Conservation (phyloP, 53 echinoderm and acorn worm species). For the Holothuria scabra region DNA sequence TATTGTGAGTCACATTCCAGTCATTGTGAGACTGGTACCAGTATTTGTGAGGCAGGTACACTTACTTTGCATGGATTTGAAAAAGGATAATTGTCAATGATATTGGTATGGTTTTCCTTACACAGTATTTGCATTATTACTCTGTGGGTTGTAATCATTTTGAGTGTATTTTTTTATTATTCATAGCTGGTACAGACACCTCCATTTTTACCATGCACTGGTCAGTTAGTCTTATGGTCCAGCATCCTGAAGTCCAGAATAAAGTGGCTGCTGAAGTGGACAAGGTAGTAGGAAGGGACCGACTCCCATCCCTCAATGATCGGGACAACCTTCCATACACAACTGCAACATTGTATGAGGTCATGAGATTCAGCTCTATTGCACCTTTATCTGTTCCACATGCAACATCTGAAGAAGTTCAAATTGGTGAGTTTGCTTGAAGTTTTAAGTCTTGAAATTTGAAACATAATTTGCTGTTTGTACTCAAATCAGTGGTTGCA, state of each 20-base stretch:
- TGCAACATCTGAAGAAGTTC: slow-evolving; percentile 16
- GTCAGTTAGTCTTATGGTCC: slow-evolving; percentile 7
- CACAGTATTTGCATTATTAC: too few relatives aligned
- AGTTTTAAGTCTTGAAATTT: too few relatives aligned
- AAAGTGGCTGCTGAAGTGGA: slow-evolving; percentile 21
- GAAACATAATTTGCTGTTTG: too few relatives aligned
- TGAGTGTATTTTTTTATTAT: too few relatives aligned
- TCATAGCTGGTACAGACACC: slow-evolving; percentile 12
- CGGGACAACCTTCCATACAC: not conserved
- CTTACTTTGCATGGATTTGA: too few relatives aligned
- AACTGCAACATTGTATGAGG: slow-evolving; percentile 24
- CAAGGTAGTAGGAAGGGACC: slow-evolving; percentile 6
- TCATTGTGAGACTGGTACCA: too few relatives aligned
- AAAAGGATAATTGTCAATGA: too few relatives aligned
- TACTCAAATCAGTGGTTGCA: too few relatives aligned
- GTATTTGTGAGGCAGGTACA: too few relatives aligned
- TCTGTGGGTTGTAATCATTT: too few relatives aligned
- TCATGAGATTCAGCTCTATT: slow-evolving; percentile 20
- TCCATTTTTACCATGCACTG: slow-evolving; percentile 23
- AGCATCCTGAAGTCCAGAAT: slow-evolving; percentile 10
- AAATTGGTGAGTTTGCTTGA: slow-evolving; percentile 19
- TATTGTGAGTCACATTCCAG: too few relatives aligned
- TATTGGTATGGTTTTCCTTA: too few relatives aligned
- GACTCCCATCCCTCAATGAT: not conserved
- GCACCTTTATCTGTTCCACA: not conserved